A percentile compares a stretch with the other conserved stretches of the same genome.
Evolutionary conservation across 2,113 vertebrate species (phyloP).

Genomic region (Psittacula cyanocephala): DNA sequence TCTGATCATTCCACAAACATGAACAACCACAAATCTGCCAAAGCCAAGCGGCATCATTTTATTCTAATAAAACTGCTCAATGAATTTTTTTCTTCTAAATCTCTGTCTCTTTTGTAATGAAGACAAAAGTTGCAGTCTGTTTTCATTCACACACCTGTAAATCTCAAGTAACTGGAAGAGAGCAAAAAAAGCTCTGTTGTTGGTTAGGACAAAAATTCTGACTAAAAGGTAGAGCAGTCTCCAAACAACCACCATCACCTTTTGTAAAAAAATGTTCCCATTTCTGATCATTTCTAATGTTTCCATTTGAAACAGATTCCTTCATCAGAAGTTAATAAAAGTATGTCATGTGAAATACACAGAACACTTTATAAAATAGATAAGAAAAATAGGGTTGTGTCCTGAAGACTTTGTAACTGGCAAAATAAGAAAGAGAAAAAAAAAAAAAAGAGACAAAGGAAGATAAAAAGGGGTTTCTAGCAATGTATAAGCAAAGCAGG

Average conservation of each 20-base stretch:
- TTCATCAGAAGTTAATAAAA: conserved; percentile 27
- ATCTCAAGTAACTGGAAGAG: not conserved
- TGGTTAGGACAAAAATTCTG: not conserved
- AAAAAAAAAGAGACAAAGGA: not conserved
- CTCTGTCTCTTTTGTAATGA: not conserved
- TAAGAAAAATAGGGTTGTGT: conserved; percentile 4
- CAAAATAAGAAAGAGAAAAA: not conserved
- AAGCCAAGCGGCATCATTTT: not conserved
- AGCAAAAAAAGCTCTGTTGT: not conserved
- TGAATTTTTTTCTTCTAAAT: not conserved
- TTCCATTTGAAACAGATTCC: conserved; percentile 15
- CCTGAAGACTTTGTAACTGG: not conserved
- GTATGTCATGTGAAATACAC: not conserved
- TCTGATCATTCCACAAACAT: not conserved
- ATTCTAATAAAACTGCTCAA: not conserved
- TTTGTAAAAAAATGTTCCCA: not conserved
- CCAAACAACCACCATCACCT: not conserved
- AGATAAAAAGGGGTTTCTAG: conserved; percentile 30
- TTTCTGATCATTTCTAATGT: conserved; percentile 4
- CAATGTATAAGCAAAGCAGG: not conserved
- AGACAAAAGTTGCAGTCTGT: not conserved
- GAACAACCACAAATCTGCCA: not conserved
- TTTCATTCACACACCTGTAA: conserved; percentile 6
- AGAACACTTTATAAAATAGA: not conserved
- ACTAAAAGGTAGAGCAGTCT: not conserved